Evolutionary conservation across 2,888 invertebrate genomes (phyloP).

Genomic region (Cataglyphis livida): DNA sequence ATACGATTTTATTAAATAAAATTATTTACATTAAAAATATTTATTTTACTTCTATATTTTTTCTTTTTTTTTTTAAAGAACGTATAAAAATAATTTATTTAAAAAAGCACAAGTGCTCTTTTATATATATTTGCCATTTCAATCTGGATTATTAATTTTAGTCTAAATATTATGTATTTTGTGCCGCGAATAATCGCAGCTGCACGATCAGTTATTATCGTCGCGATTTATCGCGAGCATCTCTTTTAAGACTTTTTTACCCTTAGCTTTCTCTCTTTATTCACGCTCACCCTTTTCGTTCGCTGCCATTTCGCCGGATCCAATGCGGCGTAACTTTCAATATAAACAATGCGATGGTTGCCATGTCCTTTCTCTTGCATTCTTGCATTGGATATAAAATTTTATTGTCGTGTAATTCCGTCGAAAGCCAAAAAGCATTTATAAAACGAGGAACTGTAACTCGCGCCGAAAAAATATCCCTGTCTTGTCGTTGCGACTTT

Average conservation of each 20-base stretch:
- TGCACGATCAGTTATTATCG: constrained; percentile 6
- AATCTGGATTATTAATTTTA: background rate
- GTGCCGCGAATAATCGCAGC: background rate
- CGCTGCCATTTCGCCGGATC: background rate
- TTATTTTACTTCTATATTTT: background rate
- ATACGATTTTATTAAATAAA: background rate
- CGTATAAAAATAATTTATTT: background rate
- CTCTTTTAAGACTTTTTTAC: constrained; percentile 23
- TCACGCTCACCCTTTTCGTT: background rate
- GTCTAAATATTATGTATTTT: background rate
- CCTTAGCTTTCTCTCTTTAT: background rate
- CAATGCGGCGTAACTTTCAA: constrained; percentile 43
- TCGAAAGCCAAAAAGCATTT: background rate
- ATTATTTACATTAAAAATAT: background rate
- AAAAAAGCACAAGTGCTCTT: background rate
- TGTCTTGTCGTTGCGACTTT: background rate
- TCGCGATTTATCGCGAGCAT: constrained; percentile 38
- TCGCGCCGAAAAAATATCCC: constrained; percentile 1
- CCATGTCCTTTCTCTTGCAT: background rate
- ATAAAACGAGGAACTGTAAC: background rate
- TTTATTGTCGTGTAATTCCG: constrained; percentile 14
- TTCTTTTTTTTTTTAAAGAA: background rate
- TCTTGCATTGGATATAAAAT: constrained; percentile 22
- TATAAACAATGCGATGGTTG: background rate
- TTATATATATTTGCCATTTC: background rate